Conservation (phyloP, 2,113 vertebrate genomes). For the Platanista minor region DNA sequence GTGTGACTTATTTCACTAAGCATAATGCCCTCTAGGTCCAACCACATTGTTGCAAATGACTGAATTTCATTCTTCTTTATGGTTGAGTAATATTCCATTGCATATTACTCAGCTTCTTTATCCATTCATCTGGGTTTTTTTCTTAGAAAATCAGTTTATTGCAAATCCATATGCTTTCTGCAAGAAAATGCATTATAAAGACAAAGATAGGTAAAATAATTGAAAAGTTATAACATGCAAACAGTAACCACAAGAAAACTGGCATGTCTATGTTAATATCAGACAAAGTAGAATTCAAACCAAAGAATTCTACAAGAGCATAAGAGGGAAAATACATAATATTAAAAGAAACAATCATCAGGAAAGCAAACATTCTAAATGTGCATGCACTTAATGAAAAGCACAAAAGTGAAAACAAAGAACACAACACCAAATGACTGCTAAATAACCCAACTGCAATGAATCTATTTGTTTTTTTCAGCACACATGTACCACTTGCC, state of each 20-base stretch:
- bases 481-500: not conserved
- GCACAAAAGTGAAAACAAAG: not conserved
- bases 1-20: not conserved
- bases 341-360: not conserved
- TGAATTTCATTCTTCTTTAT: not conserved
- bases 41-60: not conserved
- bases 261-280: not conserved
- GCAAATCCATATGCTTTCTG: not conserved
- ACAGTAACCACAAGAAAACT: not conserved
- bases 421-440: not conserved
- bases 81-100: not conserved
- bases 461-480: not conserved
- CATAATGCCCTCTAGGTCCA: not conserved
- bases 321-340: not conserved
- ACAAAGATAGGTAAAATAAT: not conserved
- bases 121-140: not conserved
- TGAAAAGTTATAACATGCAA: not conserved
- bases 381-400: not conserved
- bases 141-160: not conserved
- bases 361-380: not conserved
- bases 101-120: not conserved
- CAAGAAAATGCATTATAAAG: not conserved
- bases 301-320: not conserved
- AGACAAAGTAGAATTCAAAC: not conserved
- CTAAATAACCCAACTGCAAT: not conserved